A percentile compares a stretch with the other conserved stretches of the same genome.
Evolutionary conservation across 1,140 invertebrate genomes (phyloP).

Genomic region (Diabrotica undecimpunctata): DNA sequence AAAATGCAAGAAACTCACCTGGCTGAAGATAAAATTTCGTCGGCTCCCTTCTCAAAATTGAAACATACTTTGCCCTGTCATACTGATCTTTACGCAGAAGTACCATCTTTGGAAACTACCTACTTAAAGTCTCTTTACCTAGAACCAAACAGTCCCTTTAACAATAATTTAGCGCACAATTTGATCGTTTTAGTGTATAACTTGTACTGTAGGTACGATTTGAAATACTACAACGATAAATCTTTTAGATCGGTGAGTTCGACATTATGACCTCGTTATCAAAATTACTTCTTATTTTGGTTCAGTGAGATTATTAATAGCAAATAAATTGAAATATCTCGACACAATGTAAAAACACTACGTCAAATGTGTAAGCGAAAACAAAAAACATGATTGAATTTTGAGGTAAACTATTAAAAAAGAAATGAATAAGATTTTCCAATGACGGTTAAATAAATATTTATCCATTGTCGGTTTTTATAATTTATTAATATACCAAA

Average conservation of each 20-base stretch:
- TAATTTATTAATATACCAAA: no score
- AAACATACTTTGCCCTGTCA: conserved; percentile 8
- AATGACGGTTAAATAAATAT: no score
- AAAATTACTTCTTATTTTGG: not conserved
- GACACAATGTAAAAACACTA: not conserved
- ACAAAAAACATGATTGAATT: not conserved
- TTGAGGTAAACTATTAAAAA: no score
- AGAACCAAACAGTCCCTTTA: not conserved
- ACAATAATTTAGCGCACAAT: not conserved
- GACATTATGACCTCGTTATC: conserved; percentile 1
- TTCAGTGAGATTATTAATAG: not conserved
- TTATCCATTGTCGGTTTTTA: no score
- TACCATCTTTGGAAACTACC: not conserved
- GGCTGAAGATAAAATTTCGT: conserved; percentile 11
- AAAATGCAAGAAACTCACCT: not conserved
- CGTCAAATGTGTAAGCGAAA: not conserved
- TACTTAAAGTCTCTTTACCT: no score
- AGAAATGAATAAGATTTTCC: no score
- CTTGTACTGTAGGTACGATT: not conserved
- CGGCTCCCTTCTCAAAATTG: conserved; percentile 10
- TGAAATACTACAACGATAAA: not conserved
- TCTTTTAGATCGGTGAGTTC: not conserved
- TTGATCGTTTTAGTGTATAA: not conserved
- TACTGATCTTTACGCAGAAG: not conserved
- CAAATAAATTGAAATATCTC: not conserved